Evolutionary conservation across 2,797 vertebrate species (phyloP), one percentile per base, ranked within the genome.

Genomic region (Kryptolebias ocellatus): DNA sequence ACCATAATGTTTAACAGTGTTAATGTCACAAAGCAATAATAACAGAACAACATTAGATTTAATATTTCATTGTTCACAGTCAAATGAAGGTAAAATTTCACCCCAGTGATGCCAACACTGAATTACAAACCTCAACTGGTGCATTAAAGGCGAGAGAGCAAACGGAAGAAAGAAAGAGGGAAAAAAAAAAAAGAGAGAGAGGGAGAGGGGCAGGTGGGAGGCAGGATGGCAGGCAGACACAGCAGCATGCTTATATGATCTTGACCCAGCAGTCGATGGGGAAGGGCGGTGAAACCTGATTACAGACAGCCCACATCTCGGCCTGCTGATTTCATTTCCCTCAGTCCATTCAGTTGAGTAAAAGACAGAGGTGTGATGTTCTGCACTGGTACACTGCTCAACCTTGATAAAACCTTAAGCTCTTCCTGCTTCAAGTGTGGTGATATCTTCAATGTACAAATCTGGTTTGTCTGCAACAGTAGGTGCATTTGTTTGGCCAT

Each of bases 281-380:
- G 57, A 79, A 81, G 84, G 87, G 76, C 45, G 61, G 81, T 79
- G 81, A 86, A 91, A 92, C 82, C 78, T 90, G 87, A 91, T 92
- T 92, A 92, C 78, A 80, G 85, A 86, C 74, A 80, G 86, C 87
- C 86, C 86, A 87, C 83, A 89, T 89, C 88, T 87, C 67, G 53
- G 86, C 79, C 78, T 74, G 87, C 84, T 87, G 83, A 89, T 88
- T 87, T 83, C 70, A 88, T 91, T 92, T 87, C 81, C 70, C 69
- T 75, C 80, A 24, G 79, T 83, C 74, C 46, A 76, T 84, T 74
- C 72, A 47, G 78, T 37, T 17, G 59, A 79, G 54, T 78, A 81
- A 81, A 69, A 86, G 73, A 84, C 53, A 79, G 76, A 80, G 84
- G 78, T 85, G 81, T 81, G 84, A 86, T 79, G 79, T 83, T 83